Conservation (phyloP, 2,113 vertebrate genomes). For the Panthera uncia region DNA sequence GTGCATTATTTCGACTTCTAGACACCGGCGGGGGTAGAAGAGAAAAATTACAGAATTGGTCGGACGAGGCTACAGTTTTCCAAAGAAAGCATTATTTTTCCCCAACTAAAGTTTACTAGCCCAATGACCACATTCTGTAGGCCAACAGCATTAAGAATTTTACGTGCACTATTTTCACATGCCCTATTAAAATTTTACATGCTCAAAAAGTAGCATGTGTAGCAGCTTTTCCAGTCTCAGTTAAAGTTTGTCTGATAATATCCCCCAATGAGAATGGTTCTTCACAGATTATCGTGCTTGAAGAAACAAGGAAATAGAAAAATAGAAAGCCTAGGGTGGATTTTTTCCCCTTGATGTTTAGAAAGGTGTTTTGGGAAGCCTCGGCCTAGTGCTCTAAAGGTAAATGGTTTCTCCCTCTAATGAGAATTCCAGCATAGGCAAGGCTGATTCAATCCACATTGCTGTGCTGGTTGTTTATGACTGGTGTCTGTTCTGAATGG, state of each 20-base stretch:
- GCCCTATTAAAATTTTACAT: background rate
- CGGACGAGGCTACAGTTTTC: background rate
- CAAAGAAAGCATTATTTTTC: background rate
- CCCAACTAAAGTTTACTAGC: background rate
- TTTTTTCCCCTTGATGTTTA: slow-evolving; percentile 1
- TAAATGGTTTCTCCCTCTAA: slow-evolving; percentile 30
- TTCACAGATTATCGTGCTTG: background rate
- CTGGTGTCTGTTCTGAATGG: slow-evolving; percentile 28
- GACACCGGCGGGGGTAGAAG: background rate
- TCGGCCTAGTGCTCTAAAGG: background rate
- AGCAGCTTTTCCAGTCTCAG: background rate
- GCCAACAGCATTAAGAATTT: background rate
- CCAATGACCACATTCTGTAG: background rate
- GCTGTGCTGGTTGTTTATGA: background rate
- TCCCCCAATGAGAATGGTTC: background rate
- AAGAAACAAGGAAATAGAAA: background rate
- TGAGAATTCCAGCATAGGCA: slow-evolving; percentile 59
- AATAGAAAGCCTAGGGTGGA: background rate
- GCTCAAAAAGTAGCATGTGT: background rate
- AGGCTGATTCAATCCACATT: background rate
- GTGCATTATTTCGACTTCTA: background rate
- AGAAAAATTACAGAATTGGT: background rate
- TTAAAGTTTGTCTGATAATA: background rate
- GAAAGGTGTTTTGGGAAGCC: background rate
- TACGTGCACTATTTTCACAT: background rate